Conservation (phyloP, 2,797 vertebrate species). For the Euthynnus affinis region DNA sequence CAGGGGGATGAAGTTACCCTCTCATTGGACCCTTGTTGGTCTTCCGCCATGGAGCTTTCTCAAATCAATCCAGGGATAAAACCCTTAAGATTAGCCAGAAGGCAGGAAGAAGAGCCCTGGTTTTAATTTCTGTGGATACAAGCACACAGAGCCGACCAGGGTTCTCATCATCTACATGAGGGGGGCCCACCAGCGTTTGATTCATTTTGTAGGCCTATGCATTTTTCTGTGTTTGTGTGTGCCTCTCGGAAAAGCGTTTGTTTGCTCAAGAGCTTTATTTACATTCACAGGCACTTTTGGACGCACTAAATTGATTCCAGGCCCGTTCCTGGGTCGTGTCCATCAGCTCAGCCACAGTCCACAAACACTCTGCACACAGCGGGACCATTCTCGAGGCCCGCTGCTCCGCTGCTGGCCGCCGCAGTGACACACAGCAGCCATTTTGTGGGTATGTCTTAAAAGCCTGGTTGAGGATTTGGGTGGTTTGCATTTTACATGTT, state of each 20-base stretch:
- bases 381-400: slow-evolving; percentile 72
- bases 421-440: slow-evolving; percentile 77
- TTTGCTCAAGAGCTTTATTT: slow-evolving; percentile 87
- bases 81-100: slow-evolving; percentile 71
- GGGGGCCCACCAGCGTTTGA: slow-evolving; percentile 53
- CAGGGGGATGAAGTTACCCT: slow-evolving; percentile 58
- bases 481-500: slow-evolving; percentile 59
- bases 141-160: slow-evolving; percentile 56
- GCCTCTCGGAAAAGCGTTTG: slow-evolving; percentile 81
- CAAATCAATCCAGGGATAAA: slow-evolving; percentile 74
- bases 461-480: slow-evolving; percentile 52
- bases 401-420: slow-evolving; percentile 53
- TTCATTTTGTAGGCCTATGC: slow-evolving; percentile 68
- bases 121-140: slow-evolving; percentile 75
- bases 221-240: slow-evolving; percentile 77
- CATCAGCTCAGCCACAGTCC: slow-evolving; percentile 83
- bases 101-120: slow-evolving; percentile 74
- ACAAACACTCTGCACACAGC: slow-evolving; percentile 83
- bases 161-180: slow-evolving; percentile 70
- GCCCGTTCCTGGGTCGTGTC: slow-evolving; percentile 84
- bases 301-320: slow-evolving; percentile 88
- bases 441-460: slow-evolving; percentile 78
- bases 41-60: slow-evolving; percentile 66
- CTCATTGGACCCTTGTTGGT: slow-evolving; percentile 67
- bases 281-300: slow-evolving; percentile 84